These are phyloP conservation scores for Charanyca ferruginea DNA, from an alignment of 2,888 invertebrate species.

Conservation along the genomic window DNA sequence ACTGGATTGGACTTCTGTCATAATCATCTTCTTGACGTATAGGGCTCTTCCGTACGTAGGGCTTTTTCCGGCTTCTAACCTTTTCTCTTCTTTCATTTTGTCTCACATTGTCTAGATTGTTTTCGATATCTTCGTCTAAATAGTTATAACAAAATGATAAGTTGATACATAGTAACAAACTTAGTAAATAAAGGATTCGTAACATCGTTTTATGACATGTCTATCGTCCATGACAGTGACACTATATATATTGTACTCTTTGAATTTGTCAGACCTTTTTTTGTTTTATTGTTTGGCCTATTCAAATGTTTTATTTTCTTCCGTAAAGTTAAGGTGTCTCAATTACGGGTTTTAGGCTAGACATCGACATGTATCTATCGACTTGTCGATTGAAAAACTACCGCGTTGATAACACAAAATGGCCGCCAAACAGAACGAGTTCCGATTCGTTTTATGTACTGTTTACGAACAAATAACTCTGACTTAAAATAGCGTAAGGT, in stretches of 20 bases:
- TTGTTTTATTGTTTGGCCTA: constrained; percentile 20
- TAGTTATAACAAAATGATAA: constrained; percentile 57
- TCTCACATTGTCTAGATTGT: constrained; percentile 21
- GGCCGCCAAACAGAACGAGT: no score
- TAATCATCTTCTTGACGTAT: constrained; percentile 45
- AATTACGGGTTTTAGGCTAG: neutral
- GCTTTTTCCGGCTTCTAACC: constrained; percentile 19
- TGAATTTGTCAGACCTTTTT: constrained; percentile 5
- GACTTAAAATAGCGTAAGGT: no score
- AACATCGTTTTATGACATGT: constrained; percentile 67
- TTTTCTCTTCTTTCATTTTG: constrained; percentile 35
- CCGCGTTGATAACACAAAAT: no score
- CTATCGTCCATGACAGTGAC: constrained; percentile 37
- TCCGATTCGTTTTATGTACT: no score
- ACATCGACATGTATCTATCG: neutral
- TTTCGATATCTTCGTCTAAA: constrained; percentile 41
- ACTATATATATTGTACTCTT: no score
- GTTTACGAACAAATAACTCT: no score
- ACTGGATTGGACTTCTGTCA: constrained; percentile 68
- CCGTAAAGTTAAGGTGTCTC: no score
- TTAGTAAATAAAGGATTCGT: constrained; percentile 61
- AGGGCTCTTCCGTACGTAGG: constrained; percentile 18
- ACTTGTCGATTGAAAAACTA: no score
- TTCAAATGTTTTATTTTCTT: neutral
- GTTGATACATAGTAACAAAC: constrained; percentile 62